A percentile compares a stretch with the other conserved stretches of the same genome.
These are phyloP conservation scores for Penaeus indicus DNA, from an alignment of 1,140 invertebrate genomes.

Conservation along the genomic window DNA sequence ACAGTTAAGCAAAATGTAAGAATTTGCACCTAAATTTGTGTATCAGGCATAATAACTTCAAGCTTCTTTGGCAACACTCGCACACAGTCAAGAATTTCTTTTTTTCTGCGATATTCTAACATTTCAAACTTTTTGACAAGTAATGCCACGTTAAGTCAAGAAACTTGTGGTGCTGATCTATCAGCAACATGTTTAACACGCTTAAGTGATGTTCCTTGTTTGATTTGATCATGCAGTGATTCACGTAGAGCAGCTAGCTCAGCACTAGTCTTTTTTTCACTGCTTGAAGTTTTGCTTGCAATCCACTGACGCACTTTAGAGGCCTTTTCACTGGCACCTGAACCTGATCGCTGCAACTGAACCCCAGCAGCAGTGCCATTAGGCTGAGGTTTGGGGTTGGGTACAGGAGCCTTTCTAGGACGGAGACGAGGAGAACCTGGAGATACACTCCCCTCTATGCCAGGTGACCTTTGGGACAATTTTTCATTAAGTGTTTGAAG, in stretches of 20 bases:
- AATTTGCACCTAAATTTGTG: slow-evolving; percentile 49
- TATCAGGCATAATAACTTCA: slow-evolving; percentile 25
- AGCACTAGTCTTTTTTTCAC: slow-evolving; percentile 64
- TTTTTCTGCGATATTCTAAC: slow-evolving; percentile 49
- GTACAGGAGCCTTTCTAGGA: slow-evolving; percentile 71
- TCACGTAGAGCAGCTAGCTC: slow-evolving; percentile 76
- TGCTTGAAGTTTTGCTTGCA: slow-evolving; percentile 72
- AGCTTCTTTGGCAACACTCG: slow-evolving; percentile 30
- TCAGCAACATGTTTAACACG: slow-evolving; percentile 79
- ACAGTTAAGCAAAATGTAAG: background rate
- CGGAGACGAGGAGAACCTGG: slow-evolving; percentile 44
- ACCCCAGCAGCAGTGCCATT: slow-evolving; percentile 65
- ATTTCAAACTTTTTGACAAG: slow-evolving; percentile 67
- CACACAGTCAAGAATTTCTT: slow-evolving; percentile 46
- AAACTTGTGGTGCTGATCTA: slow-evolving; percentile 80
- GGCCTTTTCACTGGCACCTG: slow-evolving; percentile 68
- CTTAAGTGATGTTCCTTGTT: slow-evolving; percentile 83
- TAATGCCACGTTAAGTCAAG: slow-evolving; percentile 71
- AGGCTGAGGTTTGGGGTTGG: slow-evolving; percentile 59
- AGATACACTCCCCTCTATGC: slow-evolving; percentile 18
- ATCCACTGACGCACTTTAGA: slow-evolving; percentile 80
- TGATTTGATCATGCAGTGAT: slow-evolving; percentile 90
- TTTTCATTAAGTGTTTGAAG: slow-evolving; percentile 68
- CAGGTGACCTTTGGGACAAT: slow-evolving; percentile 65
- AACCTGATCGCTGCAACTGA: slow-evolving; percentile 63